Conservation (phyloP, 2,888 invertebrate genomes). For the Melanotus villosus region DNA sequence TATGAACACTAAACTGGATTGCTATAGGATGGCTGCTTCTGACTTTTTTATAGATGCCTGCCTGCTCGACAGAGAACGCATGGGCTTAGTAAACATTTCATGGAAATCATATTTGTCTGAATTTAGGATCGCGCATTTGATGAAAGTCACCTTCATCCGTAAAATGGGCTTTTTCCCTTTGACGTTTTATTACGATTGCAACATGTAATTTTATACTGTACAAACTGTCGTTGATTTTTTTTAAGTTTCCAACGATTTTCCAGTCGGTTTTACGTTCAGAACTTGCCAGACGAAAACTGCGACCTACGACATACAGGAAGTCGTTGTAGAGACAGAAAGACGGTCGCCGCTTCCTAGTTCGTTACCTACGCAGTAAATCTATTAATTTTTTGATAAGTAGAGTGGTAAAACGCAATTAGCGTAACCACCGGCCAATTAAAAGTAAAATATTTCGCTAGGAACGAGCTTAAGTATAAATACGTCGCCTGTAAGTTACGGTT, state of each 20-base stretch:
- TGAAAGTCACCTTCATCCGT: conserved; percentile 36
- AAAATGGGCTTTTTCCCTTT: conserved; percentile 23
- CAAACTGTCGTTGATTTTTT: not conserved
- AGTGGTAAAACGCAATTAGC: not conserved
- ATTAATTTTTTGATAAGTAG: too few species aligned
- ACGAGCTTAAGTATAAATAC: not conserved
- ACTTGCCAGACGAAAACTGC: too few species aligned
- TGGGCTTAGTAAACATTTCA: conserved; percentile 44
- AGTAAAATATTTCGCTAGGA: not conserved
- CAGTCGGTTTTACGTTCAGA: too few species aligned
- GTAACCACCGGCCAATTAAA: conserved; percentile 5
- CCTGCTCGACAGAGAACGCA: conserved; percentile 26
- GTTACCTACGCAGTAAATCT: not conserved
- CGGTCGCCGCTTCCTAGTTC: not conserved
- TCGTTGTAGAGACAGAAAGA: not conserved
- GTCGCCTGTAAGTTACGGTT: not conserved
- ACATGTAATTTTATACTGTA: not conserved
- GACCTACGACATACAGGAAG: not conserved
- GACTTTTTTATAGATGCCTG: conserved; percentile 48
- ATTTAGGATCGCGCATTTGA: conserved; percentile 34
- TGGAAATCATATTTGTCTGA: conserved; percentile 45
- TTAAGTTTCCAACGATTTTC: too few species aligned
- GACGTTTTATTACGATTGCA: not conserved
- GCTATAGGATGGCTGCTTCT: conserved; percentile 50
- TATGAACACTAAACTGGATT: conserved; percentile 67